Evolutionary conservation across 1,140 invertebrate genomes (phyloP).

Genomic region (Bombus pyrosoma): DNA sequence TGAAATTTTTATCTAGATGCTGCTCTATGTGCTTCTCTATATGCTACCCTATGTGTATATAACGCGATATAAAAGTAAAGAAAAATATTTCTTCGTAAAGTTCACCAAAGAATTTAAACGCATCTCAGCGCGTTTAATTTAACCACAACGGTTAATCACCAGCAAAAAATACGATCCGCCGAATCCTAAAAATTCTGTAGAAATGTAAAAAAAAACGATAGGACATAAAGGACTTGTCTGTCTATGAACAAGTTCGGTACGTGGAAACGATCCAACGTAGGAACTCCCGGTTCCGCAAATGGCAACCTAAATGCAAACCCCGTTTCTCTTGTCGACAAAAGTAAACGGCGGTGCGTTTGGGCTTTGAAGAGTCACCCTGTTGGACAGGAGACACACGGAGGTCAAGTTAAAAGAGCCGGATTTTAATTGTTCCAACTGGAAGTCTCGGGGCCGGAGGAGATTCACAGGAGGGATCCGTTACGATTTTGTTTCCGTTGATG

Average conservation of each 20-base stretch:
- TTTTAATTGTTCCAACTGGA: conserved; percentile 11
- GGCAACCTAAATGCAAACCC: not conserved
- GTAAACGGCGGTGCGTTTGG: not conserved
- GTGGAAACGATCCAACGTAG: not conserved
- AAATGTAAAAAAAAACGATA: not conserved
- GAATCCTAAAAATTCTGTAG: not conserved
- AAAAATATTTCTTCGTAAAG: not conserved
- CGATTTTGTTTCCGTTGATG: not conserved
- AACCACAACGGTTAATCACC: not conserved
- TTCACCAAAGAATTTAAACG: not conserved
- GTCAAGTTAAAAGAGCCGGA: not conserved
- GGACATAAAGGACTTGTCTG: not conserved
- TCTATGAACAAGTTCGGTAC: not conserved
- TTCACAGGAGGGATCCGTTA: not conserved
- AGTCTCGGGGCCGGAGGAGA: not conserved
- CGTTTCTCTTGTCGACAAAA: not conserved
- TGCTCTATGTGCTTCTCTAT: too few species aligned
- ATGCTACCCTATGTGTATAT: too few species aligned
- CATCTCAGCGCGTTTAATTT: not conserved
- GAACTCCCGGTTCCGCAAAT: not conserved
- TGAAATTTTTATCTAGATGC: too few species aligned
- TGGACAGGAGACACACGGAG: not conserved
- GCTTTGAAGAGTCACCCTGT: not conserved
- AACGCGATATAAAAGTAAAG: not conserved
- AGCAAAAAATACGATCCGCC: not conserved